phyloP scores from a whole-genome alignment of 2,888 invertebrate genomes.

The Drosophila neotestacea region DNA sequence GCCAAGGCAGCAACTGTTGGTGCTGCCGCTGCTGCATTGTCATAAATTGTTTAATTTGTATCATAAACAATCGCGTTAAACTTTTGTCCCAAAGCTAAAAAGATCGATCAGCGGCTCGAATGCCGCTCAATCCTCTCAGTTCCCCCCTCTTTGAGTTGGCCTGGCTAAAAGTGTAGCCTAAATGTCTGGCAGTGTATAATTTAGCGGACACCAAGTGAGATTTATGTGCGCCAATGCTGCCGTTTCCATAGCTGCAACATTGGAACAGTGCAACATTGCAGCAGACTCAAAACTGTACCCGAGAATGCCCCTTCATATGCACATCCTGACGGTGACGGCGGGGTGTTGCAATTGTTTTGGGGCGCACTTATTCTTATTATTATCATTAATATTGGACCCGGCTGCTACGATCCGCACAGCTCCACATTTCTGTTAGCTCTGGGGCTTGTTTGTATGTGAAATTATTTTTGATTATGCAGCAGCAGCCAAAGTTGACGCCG shows the following conservation, averaged over 20 bases:
- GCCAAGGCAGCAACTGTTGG: constrained; percentile 39
- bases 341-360: constrained; percentile 75
- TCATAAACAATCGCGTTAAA: constrained; percentile 86
- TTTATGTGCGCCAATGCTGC: constrained; percentile 84
- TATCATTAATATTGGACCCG: constrained; percentile 73
- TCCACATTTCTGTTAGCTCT: constrained; percentile 53
- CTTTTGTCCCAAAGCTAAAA: constrained; percentile 83
- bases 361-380: constrained; percentile 81
- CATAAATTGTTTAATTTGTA: constrained; percentile 86
- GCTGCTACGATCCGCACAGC: constrained; percentile 46
- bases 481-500: constrained; percentile 24
- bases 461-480: constrained; percentile 79
- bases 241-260: constrained; percentile 56
- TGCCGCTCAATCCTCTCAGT: constrained; percentile 30
- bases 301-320: constrained; percentile 7
- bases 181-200: constrained; percentile 85
- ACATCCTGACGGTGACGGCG: constrained; percentile 53
- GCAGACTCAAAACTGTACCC: background rate
- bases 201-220: constrained; percentile 86
- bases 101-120: constrained; percentile 81
- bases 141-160: constrained; percentile 31
- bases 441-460: constrained; percentile 81
- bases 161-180: constrained; percentile 83
- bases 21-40: constrained; percentile 73
- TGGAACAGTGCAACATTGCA: constrained; percentile 23